These are phyloP conservation scores for Luperina testacea DNA, from an alignment of 2,888 invertebrate genomes.

Conservation along the genomic window DNA sequence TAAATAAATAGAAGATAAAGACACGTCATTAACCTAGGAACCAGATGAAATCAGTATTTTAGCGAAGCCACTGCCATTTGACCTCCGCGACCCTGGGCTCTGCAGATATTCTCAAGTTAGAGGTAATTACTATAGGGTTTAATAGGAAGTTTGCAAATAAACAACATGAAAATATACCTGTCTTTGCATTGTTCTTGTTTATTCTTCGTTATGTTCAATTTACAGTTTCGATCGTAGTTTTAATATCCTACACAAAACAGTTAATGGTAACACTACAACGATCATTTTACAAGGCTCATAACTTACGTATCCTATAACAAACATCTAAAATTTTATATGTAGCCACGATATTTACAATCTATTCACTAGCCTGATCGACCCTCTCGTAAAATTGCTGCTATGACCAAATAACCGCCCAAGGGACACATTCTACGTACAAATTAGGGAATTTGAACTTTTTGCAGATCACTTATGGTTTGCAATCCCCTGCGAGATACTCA, in stretches of 20 bases:
- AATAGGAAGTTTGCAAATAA: constrained; percentile 11
- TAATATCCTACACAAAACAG: constrained; percentile 31
- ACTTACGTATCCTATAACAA: constrained; percentile 57
- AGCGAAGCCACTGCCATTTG: constrained; percentile 14
- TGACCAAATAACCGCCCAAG: constrained; percentile 73
- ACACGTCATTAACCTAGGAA: neutral
- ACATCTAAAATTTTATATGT: constrained; percentile 69
- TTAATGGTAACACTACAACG: constrained; percentile 36
- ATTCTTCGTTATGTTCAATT: constrained; percentile 23
- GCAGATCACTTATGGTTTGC: constrained; percentile 59
- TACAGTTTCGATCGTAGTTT: constrained; percentile 35
- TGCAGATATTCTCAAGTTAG: constrained; percentile 13
- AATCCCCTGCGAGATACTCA: constrained; percentile 60
- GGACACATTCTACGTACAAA: constrained; percentile 58
- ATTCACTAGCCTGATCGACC: constrained; percentile 75
- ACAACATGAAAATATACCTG: constrained; percentile 1
- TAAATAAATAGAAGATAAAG: neutral
- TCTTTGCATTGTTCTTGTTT: neutral
- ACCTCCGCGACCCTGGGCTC: neutral
- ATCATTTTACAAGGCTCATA: constrained; percentile 40
- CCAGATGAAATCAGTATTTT: constrained; percentile 35
- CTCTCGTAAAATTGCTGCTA: constrained; percentile 80
- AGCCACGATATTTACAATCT: constrained; percentile 72
- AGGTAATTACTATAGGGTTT: constrained; percentile 25
- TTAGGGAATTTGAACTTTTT: constrained; percentile 59